Evolutionary conservation across 53 echinoderm and acorn worm genomes (phyloP), one percentile per base, ranked within the genome.

Genomic region (Actinopyga echinites): DNA sequence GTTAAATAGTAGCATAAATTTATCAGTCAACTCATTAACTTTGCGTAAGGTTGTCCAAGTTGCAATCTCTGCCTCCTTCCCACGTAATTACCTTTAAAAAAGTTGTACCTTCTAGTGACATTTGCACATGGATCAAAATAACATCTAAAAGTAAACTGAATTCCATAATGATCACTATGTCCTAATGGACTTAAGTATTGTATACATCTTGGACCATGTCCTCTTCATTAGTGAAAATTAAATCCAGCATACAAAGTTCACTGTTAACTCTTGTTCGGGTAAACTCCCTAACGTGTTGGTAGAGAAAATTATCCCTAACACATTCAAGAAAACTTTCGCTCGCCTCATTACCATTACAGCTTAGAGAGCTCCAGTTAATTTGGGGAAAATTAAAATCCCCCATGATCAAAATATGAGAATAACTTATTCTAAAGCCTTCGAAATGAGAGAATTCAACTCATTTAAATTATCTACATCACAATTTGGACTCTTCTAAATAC

Each of bases 101-200:
- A 5, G n/a, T 65, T 65, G 65, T 65, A 65, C 33, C 30, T 65
- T 29, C 65, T 65, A 13, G 6, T 65, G 32, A 65, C 65, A 65
- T 30, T 29, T 65, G 65, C 29, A 32, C 65, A 26, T 30, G 65
- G 30, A 30, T 65, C 65, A 65, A 65, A 65, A 65, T 65, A 65
- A 65, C 65, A 65, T 65, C 65, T 65, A 65, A 65, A 65, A 64
- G 65, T 64, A 65, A 65, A 65, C 5, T 29, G 30, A 65, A 65
- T 65, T 65, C 32, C 65, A 65, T 13, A 65, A 30, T 65, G 60
- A 21, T 60, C 60, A 60, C 60, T 60, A 0, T 60, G 60, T 60
- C 22, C 60, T 60, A 60, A 60, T 21, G 60, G 60, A 60, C 60
- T 60, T 19, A 21, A 60, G 60, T 60, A 29, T 9, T 60, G 22